Conservation (phyloP, 2,113 vertebrate species). For the Macquaria ambigua region DNA sequence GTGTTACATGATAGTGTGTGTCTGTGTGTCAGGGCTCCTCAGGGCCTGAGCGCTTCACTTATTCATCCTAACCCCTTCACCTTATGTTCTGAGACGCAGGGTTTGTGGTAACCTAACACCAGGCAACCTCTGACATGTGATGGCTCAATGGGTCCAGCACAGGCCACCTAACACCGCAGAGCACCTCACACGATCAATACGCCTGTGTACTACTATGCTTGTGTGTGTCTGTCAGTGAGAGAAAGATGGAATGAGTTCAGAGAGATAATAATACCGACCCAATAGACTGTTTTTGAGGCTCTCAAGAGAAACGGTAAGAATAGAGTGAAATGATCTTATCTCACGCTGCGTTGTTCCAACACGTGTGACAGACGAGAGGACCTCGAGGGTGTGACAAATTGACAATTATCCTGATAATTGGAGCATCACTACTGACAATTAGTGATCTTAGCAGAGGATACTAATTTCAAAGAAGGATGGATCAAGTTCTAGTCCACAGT, state of each 20-base stretch:
- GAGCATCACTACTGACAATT: conserved; percentile 31
- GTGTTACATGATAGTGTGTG: conserved; percentile 42
- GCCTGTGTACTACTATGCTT: not conserved
- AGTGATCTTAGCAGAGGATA: not conserved
- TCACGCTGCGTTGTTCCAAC: conserved; percentile 26
- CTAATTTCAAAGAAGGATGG: conserved; percentile 23
- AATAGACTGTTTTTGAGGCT: conserved; percentile 14
- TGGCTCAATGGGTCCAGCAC: conserved; percentile 13
- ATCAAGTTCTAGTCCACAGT: conserved; percentile 6
- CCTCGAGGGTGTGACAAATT: conserved; percentile 18
- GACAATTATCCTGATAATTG: conserved; percentile 45
- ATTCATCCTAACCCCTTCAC: conserved; percentile 55
- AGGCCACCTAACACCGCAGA: conserved; percentile 14
- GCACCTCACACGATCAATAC: conserved; percentile 15
- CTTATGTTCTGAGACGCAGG: conserved; percentile 41
- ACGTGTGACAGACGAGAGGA: conserved; percentile 35
- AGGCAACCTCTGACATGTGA: conserved; percentile 27
- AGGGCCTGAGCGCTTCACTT: conserved; percentile 30
- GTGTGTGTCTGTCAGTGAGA: conserved; percentile 1
- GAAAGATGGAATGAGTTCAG: conserved; percentile 53
- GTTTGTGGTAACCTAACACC: conserved; percentile 52
- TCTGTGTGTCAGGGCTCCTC: conserved; percentile 21
- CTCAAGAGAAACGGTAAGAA: conserved; percentile 45
- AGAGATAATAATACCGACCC: conserved; percentile 44
- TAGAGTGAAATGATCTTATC: conserved; percentile 54